Evolutionary conservation across 2,113 vertebrate species (phyloP).

Genomic region (Psilopsiagon aurifrons): DNA sequence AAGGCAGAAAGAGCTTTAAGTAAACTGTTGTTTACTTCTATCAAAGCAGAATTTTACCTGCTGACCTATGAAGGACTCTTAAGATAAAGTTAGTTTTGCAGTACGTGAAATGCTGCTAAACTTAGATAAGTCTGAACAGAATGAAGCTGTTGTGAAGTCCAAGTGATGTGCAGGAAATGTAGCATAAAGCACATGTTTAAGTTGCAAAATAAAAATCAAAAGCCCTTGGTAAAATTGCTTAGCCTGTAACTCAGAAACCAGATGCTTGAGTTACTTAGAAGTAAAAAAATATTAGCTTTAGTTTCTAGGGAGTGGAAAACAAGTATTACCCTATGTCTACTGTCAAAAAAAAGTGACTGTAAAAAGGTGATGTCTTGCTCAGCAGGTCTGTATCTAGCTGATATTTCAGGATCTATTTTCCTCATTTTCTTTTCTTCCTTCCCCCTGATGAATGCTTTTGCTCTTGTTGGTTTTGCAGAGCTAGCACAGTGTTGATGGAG

Average conservation of each 20-base stretch:
- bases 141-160: not conserved
- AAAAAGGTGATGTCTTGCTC: not conserved
- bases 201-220: not conserved
- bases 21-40: not conserved
- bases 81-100: conserved; percentile 7
- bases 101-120: not conserved
- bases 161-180: not conserved
- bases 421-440: not conserved
- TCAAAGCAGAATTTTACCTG: conserved; percentile 30
- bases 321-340: not conserved
- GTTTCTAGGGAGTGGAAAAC: not conserved
- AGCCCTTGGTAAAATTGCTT: not conserved
- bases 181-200: not conserved
- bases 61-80: conserved; percentile 22
- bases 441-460: not conserved
- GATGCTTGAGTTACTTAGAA: not conserved
- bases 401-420: not conserved
- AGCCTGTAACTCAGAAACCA: not conserved
- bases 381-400: not conserved
- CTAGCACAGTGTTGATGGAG: not conserved
- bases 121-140: not conserved
- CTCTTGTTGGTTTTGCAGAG: not conserved
- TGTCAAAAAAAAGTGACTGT: not conserved
- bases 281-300: not conserved
- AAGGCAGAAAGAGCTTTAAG: conserved; percentile 17